These are phyloP conservation scores for Buphagus erythrorhynchus DNA, from an alignment of 2,797 vertebrate genomes.

Conservation along the genomic window DNA sequence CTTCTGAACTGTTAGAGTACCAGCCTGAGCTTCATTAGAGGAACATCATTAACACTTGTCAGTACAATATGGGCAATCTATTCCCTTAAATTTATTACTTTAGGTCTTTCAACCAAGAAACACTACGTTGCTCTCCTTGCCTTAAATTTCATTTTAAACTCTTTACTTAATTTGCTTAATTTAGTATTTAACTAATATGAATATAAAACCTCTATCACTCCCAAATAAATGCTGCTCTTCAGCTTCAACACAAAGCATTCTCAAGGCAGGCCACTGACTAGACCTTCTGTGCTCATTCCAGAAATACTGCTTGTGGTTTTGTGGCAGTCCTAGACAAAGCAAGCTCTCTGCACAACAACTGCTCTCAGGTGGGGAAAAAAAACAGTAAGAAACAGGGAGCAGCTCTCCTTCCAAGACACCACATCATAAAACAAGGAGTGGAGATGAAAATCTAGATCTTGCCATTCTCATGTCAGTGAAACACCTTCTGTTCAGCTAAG, in stretches of 20 bases:
- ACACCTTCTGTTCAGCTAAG: neutral
- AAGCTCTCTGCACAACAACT: neutral
- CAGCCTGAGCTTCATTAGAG: neutral
- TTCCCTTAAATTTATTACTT: neutral
- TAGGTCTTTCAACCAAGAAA: neutral
- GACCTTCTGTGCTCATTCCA: conserved; percentile 4
- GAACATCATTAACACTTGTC: neutral
- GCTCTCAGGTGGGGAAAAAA: neutral
- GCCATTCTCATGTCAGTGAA: neutral
- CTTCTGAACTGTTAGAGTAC: neutral
- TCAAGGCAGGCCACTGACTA: neutral
- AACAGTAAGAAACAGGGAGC: neutral
- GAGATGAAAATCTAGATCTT: neutral
- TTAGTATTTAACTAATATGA: neutral
- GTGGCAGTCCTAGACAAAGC: conserved; percentile 29
- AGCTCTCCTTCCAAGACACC: neutral
- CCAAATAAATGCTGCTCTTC: neutral
- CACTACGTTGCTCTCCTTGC: neutral
- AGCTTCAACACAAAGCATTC: neutral
- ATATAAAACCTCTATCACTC: neutral
- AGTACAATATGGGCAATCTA: neutral
- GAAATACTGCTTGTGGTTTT: conserved; percentile 29
- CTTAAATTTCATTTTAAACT: neutral
- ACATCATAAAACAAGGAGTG: neutral
- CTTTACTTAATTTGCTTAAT: neutral